Base-by-base conservation (phyloP, 2,797 vertebrate species). In the Odontamblyopus rebecca region DNA sequence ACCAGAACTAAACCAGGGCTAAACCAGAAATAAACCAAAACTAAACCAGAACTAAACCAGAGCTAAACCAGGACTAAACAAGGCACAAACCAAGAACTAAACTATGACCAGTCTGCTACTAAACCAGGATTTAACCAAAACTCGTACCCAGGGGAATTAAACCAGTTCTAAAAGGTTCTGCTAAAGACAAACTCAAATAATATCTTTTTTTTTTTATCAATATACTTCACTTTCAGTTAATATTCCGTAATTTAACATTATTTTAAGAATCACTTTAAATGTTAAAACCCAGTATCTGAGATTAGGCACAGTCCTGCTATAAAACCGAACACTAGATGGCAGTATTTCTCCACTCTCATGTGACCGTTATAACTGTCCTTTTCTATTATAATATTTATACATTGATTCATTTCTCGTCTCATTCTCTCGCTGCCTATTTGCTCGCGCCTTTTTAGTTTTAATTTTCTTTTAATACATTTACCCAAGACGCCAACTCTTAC, bases 391-490 rank as follows among this genome's bases (percentile, higher is more conserved):
- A 27, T 51, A 56, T 41, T 27, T 67, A 26, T 23, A 35, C 30
- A 18, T 60, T 53, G 44, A 9, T 50, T 12, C 18, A 65, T 53
- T 29, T 19, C 23, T 9, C 5, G 1, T 38, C 29, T 50, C 48
- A 54, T 48, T 70, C 19, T 57, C 50, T n/a, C 7, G n/a, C 12
- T 48, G 27, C 26, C n/a, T 48, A 19, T 59, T 23, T 44, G 32
- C 16, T 71, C 50, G 30, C 0, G 26, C 29, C 57, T 12, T 51
- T 18, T 56, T 67, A 13, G 5, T 59, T 75, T 19, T 12, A 15
- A 53, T 70, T 13, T 60, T 32, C 32, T 74, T 71, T 68, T 9
- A 13, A 19, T 53, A 67, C 51, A 53, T 61, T 19, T 62, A 27
- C 50, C 44, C 63, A 51, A 51, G 44, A 23, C n/a, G 26, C 6